Evolutionary conservation across 2,797 vertebrate genomes (phyloP).

Genomic region (Microtus californicus): DNA sequence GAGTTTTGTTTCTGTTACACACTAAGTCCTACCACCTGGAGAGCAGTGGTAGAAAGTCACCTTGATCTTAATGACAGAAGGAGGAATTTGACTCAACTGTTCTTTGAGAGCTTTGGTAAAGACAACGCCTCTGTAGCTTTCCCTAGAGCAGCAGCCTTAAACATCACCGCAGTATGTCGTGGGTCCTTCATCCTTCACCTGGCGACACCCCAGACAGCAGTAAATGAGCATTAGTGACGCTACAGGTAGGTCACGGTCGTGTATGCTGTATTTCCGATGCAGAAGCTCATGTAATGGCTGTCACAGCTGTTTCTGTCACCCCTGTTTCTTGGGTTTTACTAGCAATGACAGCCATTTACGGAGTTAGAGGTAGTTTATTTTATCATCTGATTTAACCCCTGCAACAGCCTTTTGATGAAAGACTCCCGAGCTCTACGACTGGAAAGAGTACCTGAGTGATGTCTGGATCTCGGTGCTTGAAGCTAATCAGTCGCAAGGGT

Average conservation of each 20-base stretch:
- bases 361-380: not conserved
- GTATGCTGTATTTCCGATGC: not conserved
- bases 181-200: not conserved
- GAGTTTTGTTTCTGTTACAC: not conserved
- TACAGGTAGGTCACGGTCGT: no score
- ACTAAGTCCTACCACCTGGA: not conserved
- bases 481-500: not conserved
- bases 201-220: not conserved
- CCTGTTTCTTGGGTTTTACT: not conserved
- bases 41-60: not conserved
- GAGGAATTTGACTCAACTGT: not conserved
- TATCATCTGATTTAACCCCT: not conserved
- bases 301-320: not conserved
- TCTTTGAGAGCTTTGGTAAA: constrained; percentile 31
- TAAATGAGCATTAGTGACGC: not conserved
- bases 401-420: not conserved
- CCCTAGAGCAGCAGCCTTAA: not conserved
- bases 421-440: not conserved
- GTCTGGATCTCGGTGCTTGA: not conserved
- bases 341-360: not conserved
- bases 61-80: not conserved
- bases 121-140: not conserved
- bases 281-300: not conserved
- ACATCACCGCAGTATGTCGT: not conserved
- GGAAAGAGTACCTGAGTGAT: not conserved